These are phyloP conservation scores for Passerculus sandwichensis DNA, from an alignment of 2,797 vertebrate species.

Conservation along the genomic window DNA sequence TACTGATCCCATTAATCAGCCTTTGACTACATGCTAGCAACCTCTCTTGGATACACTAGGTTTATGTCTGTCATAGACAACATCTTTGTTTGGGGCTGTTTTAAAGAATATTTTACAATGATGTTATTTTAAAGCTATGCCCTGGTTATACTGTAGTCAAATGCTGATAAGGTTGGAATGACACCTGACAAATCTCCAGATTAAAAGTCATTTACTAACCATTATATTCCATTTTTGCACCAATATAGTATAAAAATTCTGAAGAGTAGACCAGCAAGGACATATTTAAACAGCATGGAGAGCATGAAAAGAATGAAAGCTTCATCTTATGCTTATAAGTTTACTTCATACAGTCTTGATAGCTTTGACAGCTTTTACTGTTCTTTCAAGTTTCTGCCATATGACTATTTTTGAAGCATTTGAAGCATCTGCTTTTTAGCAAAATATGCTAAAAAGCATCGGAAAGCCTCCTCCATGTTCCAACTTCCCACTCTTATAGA, in stretches of 20 bases:
- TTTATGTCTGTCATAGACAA: not conserved
- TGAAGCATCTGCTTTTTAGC: conserved; percentile 28
- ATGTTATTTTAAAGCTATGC: not conserved
- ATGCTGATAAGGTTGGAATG: not conserved
- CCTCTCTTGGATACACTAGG: not conserved
- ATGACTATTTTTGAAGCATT: not conserved
- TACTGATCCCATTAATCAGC: not conserved
- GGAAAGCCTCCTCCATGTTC: not conserved
- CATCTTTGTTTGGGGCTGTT: not conserved
- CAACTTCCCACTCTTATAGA: not conserved
- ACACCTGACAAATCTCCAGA: not conserved
- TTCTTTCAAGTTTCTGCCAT: conserved; percentile 1
- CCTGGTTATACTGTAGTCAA: not conserved
- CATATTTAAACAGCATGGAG: not conserved
- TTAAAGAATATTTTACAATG: not conserved
- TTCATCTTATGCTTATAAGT: not conserved
- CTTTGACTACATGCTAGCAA: not conserved
- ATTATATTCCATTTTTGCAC: not conserved
- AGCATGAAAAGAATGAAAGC: not conserved
- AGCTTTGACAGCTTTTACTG: not conserved
- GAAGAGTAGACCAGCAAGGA: not conserved
- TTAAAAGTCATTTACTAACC: not conserved
- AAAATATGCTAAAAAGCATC: conserved; percentile 10
- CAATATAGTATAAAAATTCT: not conserved
- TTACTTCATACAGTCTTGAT: not conserved